Percentiles rank a stretch among this genome's conserved stretches.
Conservation (phyloP, 2,888 invertebrate genomes). For the Schrankia costaestrigalis region DNA sequence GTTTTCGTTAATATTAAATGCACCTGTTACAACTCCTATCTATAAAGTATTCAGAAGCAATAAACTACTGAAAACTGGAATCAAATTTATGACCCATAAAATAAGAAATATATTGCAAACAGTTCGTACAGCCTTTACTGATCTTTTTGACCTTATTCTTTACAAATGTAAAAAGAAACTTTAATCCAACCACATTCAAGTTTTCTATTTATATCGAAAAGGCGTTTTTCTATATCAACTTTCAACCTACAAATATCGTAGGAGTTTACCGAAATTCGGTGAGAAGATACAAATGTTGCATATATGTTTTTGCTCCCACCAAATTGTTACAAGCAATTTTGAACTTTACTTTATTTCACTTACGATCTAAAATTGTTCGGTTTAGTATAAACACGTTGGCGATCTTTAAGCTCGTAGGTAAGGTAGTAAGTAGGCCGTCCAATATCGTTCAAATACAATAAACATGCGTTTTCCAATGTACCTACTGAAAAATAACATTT, state of each 20-base stretch:
- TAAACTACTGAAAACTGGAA: too few relatives aligned
- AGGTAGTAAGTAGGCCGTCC: constrained; percentile 18
- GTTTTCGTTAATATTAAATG: too few relatives aligned
- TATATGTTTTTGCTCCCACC: constrained; percentile 7
- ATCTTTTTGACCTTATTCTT: constrained; percentile 5
- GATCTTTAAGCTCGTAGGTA: constrained; percentile 8
- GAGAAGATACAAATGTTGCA: constrained; percentile 23
- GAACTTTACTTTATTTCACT: neutral
- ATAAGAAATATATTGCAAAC: too few relatives aligned
- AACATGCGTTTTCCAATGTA: constrained; percentile 31
- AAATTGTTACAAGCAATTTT: constrained; percentile 3
- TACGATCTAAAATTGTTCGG: too few relatives aligned
- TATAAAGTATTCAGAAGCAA: too few relatives aligned
- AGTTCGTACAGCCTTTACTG: too few relatives aligned
- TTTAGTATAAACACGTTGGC: constrained; percentile 4
- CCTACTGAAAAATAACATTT: too few relatives aligned
- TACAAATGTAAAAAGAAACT: constrained; percentile 19
- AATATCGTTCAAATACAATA: constrained; percentile 40
- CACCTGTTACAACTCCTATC: too few relatives aligned
- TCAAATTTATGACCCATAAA: too few relatives aligned
- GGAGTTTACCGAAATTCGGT: constrained; percentile 35
- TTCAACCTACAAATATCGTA: constrained; percentile 24
- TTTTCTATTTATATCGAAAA: constrained; percentile 33
- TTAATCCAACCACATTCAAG: constrained; percentile 17
- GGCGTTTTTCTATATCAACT: constrained; percentile 32